These are phyloP conservation scores for Drosophila hamatofila DNA, from an alignment of 2,888 invertebrate genomes.

Conservation along the genomic window DNA sequence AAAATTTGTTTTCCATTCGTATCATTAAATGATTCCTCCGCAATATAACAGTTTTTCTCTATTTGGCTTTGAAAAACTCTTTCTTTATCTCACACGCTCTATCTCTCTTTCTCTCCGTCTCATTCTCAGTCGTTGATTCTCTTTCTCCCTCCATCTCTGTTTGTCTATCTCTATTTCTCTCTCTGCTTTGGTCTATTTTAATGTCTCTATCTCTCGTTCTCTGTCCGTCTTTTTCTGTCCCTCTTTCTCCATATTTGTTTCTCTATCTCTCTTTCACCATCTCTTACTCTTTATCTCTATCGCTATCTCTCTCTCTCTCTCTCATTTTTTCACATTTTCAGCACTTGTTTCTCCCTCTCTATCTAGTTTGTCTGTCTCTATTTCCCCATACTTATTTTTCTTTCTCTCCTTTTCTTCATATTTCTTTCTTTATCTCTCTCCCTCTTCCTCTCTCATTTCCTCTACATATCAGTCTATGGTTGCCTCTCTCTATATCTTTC, in stretches of 20 bases:
- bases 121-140: background rate
- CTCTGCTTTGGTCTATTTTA: too few relatives aligned
- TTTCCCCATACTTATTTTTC: background rate
- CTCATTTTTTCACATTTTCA: too few relatives aligned
- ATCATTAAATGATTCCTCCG: too few relatives aligned
- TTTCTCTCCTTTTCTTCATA: background rate
- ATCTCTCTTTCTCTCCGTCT: background rate
- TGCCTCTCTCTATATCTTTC: too few relatives aligned
- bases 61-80: too few relatives aligned
- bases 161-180: background rate
- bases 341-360: background rate
- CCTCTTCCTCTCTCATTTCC: background rate
- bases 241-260: background rate
- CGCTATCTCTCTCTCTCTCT: too few relatives aligned
- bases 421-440: background rate
- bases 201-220: background rate
- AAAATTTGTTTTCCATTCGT: background rate
- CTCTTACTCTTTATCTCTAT: background rate
- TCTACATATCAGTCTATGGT: too few relatives aligned
- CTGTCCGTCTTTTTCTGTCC: too few relatives aligned
- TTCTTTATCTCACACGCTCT: too few relatives aligned
- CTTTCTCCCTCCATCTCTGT: background rate
- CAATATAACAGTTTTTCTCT: too few relatives aligned
- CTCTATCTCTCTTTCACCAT: background rate
- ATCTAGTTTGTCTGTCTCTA: too few relatives aligned